Conservation (phyloP, 2,888 invertebrate species). For the Scaptomyza cyrtandrae region DNA sequence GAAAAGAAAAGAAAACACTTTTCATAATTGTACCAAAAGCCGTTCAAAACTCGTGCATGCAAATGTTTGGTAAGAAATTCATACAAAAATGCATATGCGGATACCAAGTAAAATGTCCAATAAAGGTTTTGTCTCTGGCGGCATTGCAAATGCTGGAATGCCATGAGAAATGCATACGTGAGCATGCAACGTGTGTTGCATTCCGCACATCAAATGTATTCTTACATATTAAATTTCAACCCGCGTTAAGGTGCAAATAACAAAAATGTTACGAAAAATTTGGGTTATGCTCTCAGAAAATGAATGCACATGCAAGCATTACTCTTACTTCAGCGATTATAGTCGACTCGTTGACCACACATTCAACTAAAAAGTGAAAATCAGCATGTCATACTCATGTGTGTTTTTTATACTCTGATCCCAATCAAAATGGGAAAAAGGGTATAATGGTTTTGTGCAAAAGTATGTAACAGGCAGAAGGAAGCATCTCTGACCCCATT, state of each 20-base stretch:
- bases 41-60: not conserved
- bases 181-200: conserved; percentile 26
- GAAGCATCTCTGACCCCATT: too few species aligned
- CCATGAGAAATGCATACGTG: conserved; percentile 35
- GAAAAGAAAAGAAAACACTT: not conserved
- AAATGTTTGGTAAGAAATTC: conserved; percentile 16
- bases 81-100: conserved; percentile 39
- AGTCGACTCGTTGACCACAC: not conserved
- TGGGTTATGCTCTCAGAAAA: conserved; percentile 6
- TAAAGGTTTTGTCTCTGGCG: conserved; percentile 49
- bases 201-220: conserved; percentile 30
- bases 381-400: too few species aligned
- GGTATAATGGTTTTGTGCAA: too few species aligned
- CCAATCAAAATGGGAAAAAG: too few species aligned
- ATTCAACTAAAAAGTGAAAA: not conserved
- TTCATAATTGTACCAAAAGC: conserved; percentile 7
- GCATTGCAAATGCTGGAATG: conserved; percentile 13
- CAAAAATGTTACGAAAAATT: conserved; percentile 12
- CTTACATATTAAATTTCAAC: conserved; percentile 32
- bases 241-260: conserved; percentile 20
- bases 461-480: too few species aligned
- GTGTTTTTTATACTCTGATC: too few species aligned
- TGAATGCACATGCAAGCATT: conserved; percentile 1
- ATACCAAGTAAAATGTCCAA: conserved; percentile 57
- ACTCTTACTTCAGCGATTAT: not conserved